Conservation (phyloP, 2,888 invertebrate species). For the Drosophila macrospina region DNA sequence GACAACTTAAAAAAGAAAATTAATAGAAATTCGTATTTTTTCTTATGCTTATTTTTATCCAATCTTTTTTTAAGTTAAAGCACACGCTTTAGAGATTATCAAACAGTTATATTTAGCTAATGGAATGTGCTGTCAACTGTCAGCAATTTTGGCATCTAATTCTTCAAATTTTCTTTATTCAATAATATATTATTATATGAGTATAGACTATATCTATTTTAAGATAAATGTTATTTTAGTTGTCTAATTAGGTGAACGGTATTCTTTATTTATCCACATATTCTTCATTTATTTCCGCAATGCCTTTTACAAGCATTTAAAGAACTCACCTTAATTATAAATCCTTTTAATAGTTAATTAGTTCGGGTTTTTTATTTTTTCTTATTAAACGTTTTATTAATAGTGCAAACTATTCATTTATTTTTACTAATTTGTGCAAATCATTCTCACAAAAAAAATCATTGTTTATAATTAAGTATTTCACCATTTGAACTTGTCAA, state of each 20-base stretch:
- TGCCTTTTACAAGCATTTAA: neutral
- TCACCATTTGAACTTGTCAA: slow-evolving; percentile 61
- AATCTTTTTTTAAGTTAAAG: slow-evolving; percentile 12
- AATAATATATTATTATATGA: neutral
- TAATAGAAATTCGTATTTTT: neutral
- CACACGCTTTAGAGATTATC: slow-evolving; percentile 23
- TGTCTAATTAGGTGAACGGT: neutral
- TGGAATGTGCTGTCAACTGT: neutral
- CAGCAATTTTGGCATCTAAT: slow-evolving; percentile 1
- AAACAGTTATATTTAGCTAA: slow-evolving; percentile 11
- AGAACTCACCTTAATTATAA: slow-evolving; percentile 32
- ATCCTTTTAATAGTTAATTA: slow-evolving; percentile 14
- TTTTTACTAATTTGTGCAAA: slow-evolving; percentile 39
- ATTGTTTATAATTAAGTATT: slow-evolving; percentile 50
- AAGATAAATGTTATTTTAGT: neutral
- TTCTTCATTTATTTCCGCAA: neutral
- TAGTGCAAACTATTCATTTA: neutral
- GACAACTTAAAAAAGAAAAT: neutral
- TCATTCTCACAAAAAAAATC: slow-evolving; percentile 45
- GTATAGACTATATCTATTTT: neutral
- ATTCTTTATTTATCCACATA: too few relatives aligned
- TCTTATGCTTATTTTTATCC: neutral
- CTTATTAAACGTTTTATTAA: slow-evolving; percentile 4
- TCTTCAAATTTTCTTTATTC: neutral
- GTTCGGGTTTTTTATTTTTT: neutral